phyloP scores from a whole-genome alignment of 1,140 invertebrate species.

The Brevipalpus yothersi region DNA sequence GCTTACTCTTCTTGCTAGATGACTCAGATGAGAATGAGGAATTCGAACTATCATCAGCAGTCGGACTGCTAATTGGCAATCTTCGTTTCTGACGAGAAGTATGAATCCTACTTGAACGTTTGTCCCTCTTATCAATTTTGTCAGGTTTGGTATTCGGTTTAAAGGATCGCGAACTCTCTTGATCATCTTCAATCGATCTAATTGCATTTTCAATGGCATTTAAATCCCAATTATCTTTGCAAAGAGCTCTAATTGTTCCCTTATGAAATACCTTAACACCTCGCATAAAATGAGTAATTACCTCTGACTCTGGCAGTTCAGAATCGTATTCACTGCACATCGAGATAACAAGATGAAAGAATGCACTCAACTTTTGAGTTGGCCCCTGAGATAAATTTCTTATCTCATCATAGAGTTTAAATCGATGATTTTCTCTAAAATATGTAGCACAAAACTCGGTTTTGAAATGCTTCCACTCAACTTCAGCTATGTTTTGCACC shows the following conservation, averaged over 20 bases:
- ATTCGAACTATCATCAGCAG: neutral
- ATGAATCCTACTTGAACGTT: neutral
- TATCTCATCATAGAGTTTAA: neutral
- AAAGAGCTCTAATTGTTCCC: neutral
- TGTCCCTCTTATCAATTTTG: neutral
- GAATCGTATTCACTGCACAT: neutral
- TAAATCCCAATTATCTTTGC: neutral
- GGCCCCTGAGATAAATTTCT: neutral
- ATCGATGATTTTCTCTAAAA: neutral
- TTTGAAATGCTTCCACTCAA: neutral
- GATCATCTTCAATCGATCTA: neutral
- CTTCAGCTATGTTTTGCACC: neutral
- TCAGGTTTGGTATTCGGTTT: neutral
- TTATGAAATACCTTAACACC: neutral
- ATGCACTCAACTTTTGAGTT: neutral
- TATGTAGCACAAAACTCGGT: neutral
- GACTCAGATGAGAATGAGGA: neutral
- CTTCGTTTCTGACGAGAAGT: neutral
- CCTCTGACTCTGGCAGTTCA: neutral
- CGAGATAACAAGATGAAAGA: neutral
- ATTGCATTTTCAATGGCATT: neutral
- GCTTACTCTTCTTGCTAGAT: too few relatives aligned
- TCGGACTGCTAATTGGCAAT: neutral
- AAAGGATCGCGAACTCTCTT: neutral
- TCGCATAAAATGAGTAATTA: neutral